Conservation (phyloP, 2,888 invertebrate species). For the Sarcophaga caerulescens region DNA sequence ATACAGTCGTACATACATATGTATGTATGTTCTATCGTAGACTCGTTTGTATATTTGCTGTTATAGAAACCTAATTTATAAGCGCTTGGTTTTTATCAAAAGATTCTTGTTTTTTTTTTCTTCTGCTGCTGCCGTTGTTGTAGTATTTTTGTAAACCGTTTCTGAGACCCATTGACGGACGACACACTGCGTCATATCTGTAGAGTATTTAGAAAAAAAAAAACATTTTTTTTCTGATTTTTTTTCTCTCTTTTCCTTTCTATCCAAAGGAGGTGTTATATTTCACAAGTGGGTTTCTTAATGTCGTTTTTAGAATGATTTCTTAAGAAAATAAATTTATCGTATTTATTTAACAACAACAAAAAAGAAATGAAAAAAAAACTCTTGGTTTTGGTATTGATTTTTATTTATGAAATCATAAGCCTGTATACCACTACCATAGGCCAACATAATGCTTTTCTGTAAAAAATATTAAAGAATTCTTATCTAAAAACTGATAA, state of each 20-base stretch:
- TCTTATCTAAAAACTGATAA: background rate
- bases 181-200: background rate
- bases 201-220: background rate
- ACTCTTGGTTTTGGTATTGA: background rate
- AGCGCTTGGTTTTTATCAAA: conserved; percentile 11
- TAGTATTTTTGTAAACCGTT: background rate
- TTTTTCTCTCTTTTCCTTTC: background rate
- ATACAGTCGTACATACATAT: conserved; percentile 1
- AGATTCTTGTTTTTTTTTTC: background rate
- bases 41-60: conserved; percentile 1
- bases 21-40: background rate
- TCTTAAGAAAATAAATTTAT: background rate
- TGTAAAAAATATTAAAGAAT: background rate
- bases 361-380: no score
- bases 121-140: background rate
- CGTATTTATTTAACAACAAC: background rate
- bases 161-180: background rate
- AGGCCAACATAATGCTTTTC: background rate
- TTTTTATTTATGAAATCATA: background rate
- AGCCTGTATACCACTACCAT: background rate
- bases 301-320: background rate
- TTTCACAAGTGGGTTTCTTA: conserved; percentile 32
- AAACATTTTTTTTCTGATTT: no score
- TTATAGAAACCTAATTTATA: conserved; percentile 60
- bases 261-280: conserved; percentile 25